Conservation (phyloP, 1,140 invertebrate genomes). For the Macrotrachela quadricornifera region DNA sequence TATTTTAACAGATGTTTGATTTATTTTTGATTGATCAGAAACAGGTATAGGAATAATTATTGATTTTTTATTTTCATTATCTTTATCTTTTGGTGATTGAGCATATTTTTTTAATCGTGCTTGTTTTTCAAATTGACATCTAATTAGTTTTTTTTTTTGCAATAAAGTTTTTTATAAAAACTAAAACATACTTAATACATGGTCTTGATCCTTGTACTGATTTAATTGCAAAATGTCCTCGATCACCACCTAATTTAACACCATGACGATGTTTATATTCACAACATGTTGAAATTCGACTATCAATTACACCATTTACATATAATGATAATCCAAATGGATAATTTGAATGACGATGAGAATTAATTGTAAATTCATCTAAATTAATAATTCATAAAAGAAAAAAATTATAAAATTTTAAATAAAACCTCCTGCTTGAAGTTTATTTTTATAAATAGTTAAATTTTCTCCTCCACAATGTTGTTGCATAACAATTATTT, state of each 20-base stretch:
- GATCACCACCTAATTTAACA: conserved; percentile 21
- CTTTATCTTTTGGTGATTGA: too few relatives aligned
- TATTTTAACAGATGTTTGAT: too few relatives aligned
- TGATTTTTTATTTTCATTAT: too few relatives aligned
- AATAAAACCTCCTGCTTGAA: not conserved
- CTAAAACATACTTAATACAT: too few relatives aligned
- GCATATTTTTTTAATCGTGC: too few relatives aligned
- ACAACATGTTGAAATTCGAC: conserved; percentile 27
- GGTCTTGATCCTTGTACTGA: conserved; percentile 12
- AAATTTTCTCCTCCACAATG: conserved; percentile 31
- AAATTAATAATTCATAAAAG: conserved; percentile 7
- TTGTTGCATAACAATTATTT: conserved; percentile 27
- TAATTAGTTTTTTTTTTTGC: too few relatives aligned
- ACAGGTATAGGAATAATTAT: too few relatives aligned
- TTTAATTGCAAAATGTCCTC: conserved; percentile 24
- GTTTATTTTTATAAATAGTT: conserved; percentile 14
- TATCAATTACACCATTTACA: conserved; percentile 23
- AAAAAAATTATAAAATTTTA: not conserved
- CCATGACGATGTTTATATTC: conserved; percentile 26
- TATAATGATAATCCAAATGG: conserved; percentile 29
- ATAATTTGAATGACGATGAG: conserved; percentile 26
- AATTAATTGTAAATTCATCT: conserved; percentile 26
- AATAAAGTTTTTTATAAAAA: too few relatives aligned
- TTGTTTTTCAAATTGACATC: too few relatives aligned
- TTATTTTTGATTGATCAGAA: too few relatives aligned